Evolutionary conservation across 2,113 vertebrate species (phyloP).

Genomic region (Halichoeres trimaculatus): DNA sequence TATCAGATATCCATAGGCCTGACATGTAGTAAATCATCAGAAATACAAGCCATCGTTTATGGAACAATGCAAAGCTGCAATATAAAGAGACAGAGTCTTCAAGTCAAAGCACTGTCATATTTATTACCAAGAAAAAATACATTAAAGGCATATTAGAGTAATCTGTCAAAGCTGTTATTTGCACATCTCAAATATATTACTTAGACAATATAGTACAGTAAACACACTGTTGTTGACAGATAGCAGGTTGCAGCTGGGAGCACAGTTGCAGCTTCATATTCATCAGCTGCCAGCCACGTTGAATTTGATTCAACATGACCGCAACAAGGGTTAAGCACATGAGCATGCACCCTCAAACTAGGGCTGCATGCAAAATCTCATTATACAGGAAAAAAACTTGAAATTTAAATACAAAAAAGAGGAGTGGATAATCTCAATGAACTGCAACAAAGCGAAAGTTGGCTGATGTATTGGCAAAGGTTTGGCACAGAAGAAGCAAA

Average conservation of each 20-base stretch:
- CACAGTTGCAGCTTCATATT: conserved; percentile 31
- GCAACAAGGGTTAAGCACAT: conserved; percentile 73
- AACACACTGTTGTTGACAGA: conserved; percentile 66
- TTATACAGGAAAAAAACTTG: conserved; percentile 84
- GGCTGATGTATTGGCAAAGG: conserved; percentile 32
- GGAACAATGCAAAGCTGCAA: conserved; percentile 19
- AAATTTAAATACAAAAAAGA: conserved; percentile 48
- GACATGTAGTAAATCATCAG: conserved; percentile 44
- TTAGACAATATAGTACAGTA: conserved; percentile 71
- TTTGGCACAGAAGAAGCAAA: conserved; percentile 78
- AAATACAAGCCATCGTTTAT: conserved; percentile 6
- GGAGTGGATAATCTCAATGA: conserved; percentile 2
- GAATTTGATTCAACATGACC: conserved; percentile 50
- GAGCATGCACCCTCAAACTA: conserved; percentile 87
- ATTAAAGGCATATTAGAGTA: conserved; percentile 74
- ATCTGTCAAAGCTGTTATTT: conserved; percentile 68
- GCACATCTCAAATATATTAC: conserved; percentile 69
- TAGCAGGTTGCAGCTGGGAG: conserved; percentile 43
- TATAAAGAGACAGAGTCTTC: conserved; percentile 43
- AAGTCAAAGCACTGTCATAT: conserved; percentile 77
- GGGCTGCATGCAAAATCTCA: conserved; percentile 86
- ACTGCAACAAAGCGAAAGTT: conserved; percentile 30
- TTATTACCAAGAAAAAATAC: conserved; percentile 81
- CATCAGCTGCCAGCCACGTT: conserved; percentile 25
- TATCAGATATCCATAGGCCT: conserved; percentile 29